These are phyloP conservation scores for Petrocephalus zakoni DNA, from an alignment of 2,113 vertebrate genomes.

Conservation along the genomic window DNA sequence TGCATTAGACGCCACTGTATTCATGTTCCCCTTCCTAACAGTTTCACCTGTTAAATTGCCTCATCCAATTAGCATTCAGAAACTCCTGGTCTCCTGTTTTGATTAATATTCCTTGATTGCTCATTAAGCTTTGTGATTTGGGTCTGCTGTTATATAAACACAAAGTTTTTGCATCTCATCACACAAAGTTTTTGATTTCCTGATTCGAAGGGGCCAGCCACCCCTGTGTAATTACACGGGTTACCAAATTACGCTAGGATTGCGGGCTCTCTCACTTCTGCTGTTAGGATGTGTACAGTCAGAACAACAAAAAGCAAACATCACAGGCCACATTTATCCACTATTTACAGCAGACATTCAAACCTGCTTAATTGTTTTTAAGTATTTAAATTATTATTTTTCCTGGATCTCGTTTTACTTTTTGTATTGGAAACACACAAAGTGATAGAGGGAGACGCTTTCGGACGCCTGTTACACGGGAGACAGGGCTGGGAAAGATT, in stretches of 20 bases:
- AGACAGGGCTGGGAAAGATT: neutral
- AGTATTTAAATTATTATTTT: neutral
- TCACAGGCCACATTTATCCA: neutral
- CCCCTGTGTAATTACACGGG: constrained; percentile 47
- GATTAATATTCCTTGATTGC: constrained; percentile 67
- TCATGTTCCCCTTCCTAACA: neutral
- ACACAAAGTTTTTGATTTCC: constrained; percentile 14
- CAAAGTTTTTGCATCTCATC: constrained; percentile 50
- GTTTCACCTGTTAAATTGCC: neutral
- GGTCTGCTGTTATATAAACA: constrained; percentile 37
- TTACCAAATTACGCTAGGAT: constrained; percentile 32
- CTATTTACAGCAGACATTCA: neutral
- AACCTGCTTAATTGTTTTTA: neutral
- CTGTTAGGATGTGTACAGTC: neutral
- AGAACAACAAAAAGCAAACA: neutral
- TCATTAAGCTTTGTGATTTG: constrained; percentile 50
- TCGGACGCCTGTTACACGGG: neutral
- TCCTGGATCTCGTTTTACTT: neutral
- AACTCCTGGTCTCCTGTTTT: constrained; percentile 34
- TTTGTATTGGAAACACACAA: neutral
- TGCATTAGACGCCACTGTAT: neutral
- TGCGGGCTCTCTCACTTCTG: neutral
- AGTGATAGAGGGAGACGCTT: neutral
- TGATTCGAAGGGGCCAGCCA: constrained; percentile 30
- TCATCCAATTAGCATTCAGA: constrained; percentile 45